Evolutionary conservation across 2,797 vertebrate species (phyloP), one percentile per base, ranked within the genome.

Genomic region (Manis crassicaudata): DNA sequence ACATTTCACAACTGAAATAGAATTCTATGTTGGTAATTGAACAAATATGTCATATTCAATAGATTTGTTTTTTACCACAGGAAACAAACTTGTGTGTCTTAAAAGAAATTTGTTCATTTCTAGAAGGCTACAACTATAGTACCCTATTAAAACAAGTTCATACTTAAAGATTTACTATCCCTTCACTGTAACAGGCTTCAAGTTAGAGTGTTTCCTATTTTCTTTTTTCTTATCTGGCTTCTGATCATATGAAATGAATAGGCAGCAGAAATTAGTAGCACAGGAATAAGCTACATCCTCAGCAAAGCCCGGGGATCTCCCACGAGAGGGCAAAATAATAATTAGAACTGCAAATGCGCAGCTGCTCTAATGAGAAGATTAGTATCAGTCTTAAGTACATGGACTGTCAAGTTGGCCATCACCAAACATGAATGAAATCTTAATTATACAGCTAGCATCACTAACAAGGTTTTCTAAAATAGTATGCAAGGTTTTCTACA

Each of bases 111-210:
- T 75, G 7, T 40, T 72, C 8, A 1, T 50, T 65, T 60, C 68
- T 62, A 84, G 50, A 92, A 90, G 65, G 76, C 67, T 86, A 97
- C 6, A 93, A 25, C 14, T 89, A 13, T 9, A n/a, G 35, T 23
- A 80, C 5, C 27, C 25, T 35, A 37, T 35, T 62, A 94, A 95
- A 84, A 92, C 83, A 96, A 76, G 94, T 6, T 83, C 52, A 86
- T 79, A 81, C 89, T 90, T 96, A 35, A 58, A 92, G 90, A 63
- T n/a, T 65, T 50, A 77, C 29, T n/a, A 90, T 6, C 4, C 16
- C 54, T 35, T 93, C 13, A 29, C 11, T 5, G 16, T 65, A 85
- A 88, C 50, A 88, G 43, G 35, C 7, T 46, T 52, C 58, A 54
- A 43, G 43, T 32, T 46, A 46, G 46, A 46, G 46, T 46, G 46